Conservation (phyloP, 1,140 invertebrate species). For the Hyles euphorbiae region DNA sequence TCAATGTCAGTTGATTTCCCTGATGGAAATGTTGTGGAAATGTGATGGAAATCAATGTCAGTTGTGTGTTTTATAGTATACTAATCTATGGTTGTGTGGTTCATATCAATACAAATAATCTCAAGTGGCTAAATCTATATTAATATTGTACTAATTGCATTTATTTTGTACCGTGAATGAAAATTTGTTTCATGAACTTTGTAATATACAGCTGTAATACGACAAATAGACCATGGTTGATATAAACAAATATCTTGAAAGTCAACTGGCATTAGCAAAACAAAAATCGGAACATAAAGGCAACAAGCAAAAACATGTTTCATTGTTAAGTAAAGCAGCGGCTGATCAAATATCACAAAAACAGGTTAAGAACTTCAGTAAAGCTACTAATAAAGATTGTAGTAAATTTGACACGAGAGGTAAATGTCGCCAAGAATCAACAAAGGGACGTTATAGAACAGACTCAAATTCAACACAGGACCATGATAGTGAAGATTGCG, state of each 20-base stretch:
- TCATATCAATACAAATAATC: too few species aligned
- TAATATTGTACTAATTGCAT: too few species aligned
- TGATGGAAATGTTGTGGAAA: too few species aligned
- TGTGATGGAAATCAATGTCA: too few species aligned
- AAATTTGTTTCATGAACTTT: too few species aligned
- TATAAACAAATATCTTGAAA: conserved; percentile 66
- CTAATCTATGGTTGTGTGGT: too few species aligned
- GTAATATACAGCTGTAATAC: too few species aligned
- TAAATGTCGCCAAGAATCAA: too few species aligned
- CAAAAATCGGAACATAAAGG: conserved; percentile 37
- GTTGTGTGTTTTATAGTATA: too few species aligned
- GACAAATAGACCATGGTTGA: conserved; percentile 41
- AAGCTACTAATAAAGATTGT: conserved; percentile 26
- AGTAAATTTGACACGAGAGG: conserved; percentile 25
- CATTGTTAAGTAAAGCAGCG: conserved; percentile 54
- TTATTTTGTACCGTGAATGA: too few species aligned
- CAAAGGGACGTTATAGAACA: not conserved
- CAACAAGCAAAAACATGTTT: conserved; percentile 40
- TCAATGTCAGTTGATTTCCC: too few species aligned
- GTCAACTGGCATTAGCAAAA: conserved; percentile 55
- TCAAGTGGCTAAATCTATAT: too few species aligned
- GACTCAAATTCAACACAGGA: conserved; percentile 15
- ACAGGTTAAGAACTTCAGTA: conserved; percentile 44
- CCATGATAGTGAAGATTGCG: conserved; percentile 43
- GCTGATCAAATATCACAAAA: conserved; percentile 62